phyloP scores from a whole-genome alignment of 2,888 invertebrate species.

The Nephrotoma appendiculata region DNA sequence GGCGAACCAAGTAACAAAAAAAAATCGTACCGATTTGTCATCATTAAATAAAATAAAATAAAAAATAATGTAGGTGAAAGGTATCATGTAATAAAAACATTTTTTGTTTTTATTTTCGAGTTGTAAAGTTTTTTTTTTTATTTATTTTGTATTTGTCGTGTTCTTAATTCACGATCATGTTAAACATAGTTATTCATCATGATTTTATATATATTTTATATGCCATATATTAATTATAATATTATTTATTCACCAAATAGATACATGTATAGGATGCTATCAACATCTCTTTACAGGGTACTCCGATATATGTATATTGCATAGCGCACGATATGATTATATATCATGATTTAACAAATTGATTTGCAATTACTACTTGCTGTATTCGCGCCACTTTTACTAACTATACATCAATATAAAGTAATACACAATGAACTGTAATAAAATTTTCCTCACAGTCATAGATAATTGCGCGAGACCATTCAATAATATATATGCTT shows the following conservation, averaged over 20 bases:
- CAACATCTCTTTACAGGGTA: background rate
- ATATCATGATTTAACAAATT: background rate
- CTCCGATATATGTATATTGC: background rate
- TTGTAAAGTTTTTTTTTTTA: background rate
- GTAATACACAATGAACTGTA: background rate
- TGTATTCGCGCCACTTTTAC: background rate
- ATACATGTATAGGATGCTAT: background rate
- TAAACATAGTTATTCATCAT: background rate
- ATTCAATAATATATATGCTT: background rate
- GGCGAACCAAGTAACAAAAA: background rate
- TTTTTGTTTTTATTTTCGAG: background rate
- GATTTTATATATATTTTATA: background rate
- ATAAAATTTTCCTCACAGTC: background rate
- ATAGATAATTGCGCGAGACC: background rate
- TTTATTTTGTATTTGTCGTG: background rate
- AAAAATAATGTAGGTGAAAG: background rate
- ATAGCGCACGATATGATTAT: background rate
- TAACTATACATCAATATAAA: background rate
- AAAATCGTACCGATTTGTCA: background rate
- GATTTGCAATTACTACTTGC: background rate
- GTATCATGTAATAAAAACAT: background rate
- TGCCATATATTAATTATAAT: background rate
- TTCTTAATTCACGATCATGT: background rate
- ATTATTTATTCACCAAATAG: background rate
- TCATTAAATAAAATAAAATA: background rate